Evolutionary conservation across 2,888 invertebrate genomes (phyloP).

Genomic region (Ectemnius cavifrons): DNA sequence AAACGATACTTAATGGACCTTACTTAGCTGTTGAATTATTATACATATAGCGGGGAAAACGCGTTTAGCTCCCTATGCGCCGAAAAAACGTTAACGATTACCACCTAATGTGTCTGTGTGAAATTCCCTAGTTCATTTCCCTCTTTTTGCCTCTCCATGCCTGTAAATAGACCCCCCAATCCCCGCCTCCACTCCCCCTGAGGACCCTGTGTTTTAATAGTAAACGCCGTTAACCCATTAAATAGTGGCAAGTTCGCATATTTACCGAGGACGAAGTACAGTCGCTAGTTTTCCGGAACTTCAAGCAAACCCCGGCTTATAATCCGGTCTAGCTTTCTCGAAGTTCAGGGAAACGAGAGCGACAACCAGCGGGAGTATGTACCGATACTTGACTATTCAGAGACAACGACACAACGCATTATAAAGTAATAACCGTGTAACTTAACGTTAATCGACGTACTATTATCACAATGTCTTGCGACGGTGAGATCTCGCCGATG

Average conservation of each 20-base stretch:
- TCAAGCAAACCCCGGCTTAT: background rate
- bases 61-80: conserved; percentile 58
- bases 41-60: conserved; percentile 19
- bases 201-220: no score
- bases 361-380: conserved; percentile 33
- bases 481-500: conserved; percentile 36
- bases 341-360: background rate
- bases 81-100: conserved; percentile 46
- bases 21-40: conserved; percentile 39
- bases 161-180: conserved; percentile 58
- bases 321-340: background rate
- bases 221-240: no score
- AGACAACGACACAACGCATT: conserved; percentile 78
- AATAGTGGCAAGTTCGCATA: no score
- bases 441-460: conserved; percentile 60
- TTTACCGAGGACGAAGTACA: background rate
- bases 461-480: conserved; percentile 60
- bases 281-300: background rate
- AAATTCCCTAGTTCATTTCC: conserved; percentile 2
- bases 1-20: conserved; percentile 45
- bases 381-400: conserved; percentile 74
- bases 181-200: no score
- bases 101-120: no score
- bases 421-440: conserved; percentile 74
- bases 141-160: conserved; percentile 57